These are phyloP conservation scores for Microcaecilia unicolor DNA, from an alignment of 2,797 vertebrate species.

Conservation along the genomic window DNA sequence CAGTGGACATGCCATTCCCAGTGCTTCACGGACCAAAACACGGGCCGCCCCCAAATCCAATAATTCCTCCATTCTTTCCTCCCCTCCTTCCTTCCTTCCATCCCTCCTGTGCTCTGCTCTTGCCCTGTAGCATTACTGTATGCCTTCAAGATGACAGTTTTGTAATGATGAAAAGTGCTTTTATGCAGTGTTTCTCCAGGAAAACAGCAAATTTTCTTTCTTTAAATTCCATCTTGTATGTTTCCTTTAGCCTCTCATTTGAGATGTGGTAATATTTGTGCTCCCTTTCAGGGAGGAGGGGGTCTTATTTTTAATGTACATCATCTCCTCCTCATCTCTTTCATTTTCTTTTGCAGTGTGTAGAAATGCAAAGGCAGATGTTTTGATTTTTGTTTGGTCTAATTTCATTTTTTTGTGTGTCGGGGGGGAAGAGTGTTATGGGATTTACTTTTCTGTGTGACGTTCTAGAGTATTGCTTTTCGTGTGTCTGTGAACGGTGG, in stretches of 20 bases:
- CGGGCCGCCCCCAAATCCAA: too few species aligned
- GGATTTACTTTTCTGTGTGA: constrained; percentile 38
- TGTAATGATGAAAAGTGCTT: too few species aligned
- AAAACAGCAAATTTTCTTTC: too few species aligned
- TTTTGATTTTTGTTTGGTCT: constrained; percentile 13
- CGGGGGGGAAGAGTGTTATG: too few species aligned
- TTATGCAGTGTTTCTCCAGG: too few species aligned
- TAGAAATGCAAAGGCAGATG: constrained; percentile 58
- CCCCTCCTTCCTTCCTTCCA: too few species aligned
- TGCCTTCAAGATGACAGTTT: too few species aligned
- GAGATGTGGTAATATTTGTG: constrained; percentile 63
- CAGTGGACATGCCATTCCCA: too few species aligned
- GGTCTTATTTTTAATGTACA: constrained; percentile 31
- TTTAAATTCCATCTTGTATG: constrained; percentile 65
- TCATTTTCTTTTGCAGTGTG: constrained; percentile 40
- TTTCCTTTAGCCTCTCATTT: constrained; percentile 70
- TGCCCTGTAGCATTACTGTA: too few species aligned
- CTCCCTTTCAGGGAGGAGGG: constrained; percentile 57
- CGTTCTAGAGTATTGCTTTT: constrained; percentile 57
- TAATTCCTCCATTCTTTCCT: too few species aligned
- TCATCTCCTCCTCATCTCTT: constrained; percentile 36
- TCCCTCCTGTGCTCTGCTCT: too few species aligned
- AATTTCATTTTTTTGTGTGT: neutral
- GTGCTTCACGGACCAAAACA: too few species aligned
- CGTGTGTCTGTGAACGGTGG: constrained; percentile 53